Evolutionary conservation across 64 coral and sea anemone genomes (phyloP), one percentile per base, ranked within the genome.

Genomic region (Orbicella faveolata): DNA sequence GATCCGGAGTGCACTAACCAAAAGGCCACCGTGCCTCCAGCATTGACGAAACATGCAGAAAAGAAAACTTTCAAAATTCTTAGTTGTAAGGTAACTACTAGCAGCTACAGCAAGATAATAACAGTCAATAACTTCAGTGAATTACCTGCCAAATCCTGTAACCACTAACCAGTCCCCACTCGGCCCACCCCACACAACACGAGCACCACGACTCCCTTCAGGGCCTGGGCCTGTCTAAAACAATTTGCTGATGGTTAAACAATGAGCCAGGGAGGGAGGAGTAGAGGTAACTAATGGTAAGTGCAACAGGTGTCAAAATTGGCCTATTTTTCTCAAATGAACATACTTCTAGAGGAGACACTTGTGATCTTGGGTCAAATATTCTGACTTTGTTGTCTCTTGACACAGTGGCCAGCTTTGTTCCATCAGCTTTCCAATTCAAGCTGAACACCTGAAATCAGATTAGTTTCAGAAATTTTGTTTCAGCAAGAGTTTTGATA

Each of bases 351-450:
- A 94, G 36, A 21, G 81, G 48, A 34, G 75, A 53, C 13, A 77
- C 30, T 73, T 90, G 87, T 41, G 88, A 75, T 68, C 96, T 98
- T n/a, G 96, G 96, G 36, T 98, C 96, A 62, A 90, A 98, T 34
- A 98, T 63, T 93, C 96, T 90, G 30, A 98, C 30, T 77, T 88
- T 98, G 51, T 90, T 87, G 81, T 95, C 90, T 63, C 94, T 93
- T 18, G 90, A 95, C 9, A 98, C 72, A 9, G 96, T 82, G 23
- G 94, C 96, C 25, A 98, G 67, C 20, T 73, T 70, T 54, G 88
- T 89, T 55, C 96, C 96, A 84, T 92, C 94, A 19, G 57, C 77
- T 52, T 89, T 98, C 96, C 96, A 98, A 48, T 59, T 70, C 25
- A 98, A 90, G 74, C 91, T 95, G 48, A 95, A 98, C n/a, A 98